Evolutionary conservation across 1,140 invertebrate genomes (phyloP).

Genomic region (Drosophila baimaii): DNA sequence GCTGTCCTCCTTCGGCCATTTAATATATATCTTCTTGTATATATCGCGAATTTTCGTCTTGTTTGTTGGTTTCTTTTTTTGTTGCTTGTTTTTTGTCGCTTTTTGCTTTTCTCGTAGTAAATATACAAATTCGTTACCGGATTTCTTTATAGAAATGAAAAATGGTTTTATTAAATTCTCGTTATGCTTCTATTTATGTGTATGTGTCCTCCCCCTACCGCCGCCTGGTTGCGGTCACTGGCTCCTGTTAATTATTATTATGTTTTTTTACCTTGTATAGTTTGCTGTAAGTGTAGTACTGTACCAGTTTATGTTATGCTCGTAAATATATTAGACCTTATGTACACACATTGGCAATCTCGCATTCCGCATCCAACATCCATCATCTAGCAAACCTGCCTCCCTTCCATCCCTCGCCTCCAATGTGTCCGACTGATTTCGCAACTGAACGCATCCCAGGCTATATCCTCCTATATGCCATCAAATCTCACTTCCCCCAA

Average conservation of each 20-base stretch:
- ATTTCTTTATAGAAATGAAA: slow-evolving; percentile 81
- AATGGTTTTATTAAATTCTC: slow-evolving; percentile 75
- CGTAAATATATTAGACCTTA: slow-evolving; percentile 51
- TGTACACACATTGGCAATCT: slow-evolving; percentile 68
- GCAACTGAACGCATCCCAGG: slow-evolving; percentile 18
- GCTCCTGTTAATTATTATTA: slow-evolving; percentile 52
- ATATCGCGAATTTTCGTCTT: slow-evolving; percentile 41
- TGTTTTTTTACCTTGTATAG: slow-evolving; percentile 77
- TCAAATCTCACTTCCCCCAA: slow-evolving; percentile 31
- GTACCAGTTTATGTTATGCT: slow-evolving; percentile 59
- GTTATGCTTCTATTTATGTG: slow-evolving; percentile 74
- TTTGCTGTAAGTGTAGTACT: slow-evolving; percentile 81
- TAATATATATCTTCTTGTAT: slow-evolving; percentile 46
- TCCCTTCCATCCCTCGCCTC: slow-evolving; percentile 1
- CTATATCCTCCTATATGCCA: slow-evolving; percentile 14
- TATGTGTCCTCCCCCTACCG: slow-evolving; percentile 42
- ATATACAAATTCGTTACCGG: slow-evolving; percentile 83
- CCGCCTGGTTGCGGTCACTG: slow-evolving; percentile 28
- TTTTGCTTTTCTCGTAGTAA: slow-evolving; percentile 65
- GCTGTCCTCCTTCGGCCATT: slow-evolving; percentile 49
- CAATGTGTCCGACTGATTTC: slow-evolving; percentile 35
- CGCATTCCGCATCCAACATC: slow-evolving; percentile 38
- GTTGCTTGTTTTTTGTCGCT: slow-evolving; percentile 2
- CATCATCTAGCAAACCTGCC: slow-evolving; percentile 19
- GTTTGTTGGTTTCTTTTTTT: slow-evolving; percentile 3